Conservation (phyloP, 1,140 invertebrate genomes). For the Scaptomyza montana region DNA sequence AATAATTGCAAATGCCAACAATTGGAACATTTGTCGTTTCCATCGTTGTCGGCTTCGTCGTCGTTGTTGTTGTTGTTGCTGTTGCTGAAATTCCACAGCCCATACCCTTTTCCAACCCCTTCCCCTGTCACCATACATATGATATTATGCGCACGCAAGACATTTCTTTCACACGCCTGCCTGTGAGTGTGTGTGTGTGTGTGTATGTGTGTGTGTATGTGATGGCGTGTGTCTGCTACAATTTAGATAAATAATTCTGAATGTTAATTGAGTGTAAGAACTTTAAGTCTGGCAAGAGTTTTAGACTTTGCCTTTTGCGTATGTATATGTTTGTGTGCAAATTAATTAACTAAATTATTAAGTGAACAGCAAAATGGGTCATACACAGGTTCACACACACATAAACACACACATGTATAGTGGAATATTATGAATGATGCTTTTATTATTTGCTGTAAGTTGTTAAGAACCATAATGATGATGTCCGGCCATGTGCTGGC, state of each 20-base stretch:
- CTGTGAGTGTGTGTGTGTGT: constrained; percentile 1
- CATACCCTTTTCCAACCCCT: not conserved
- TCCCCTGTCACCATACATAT: not conserved
- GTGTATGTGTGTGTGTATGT: constrained; percentile 6
- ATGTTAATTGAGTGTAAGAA: constrained; percentile 81
- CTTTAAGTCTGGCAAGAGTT: constrained; percentile 61
- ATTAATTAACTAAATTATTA: constrained; percentile 81
- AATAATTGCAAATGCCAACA: constrained; percentile 81
- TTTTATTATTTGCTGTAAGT: constrained; percentile 78
- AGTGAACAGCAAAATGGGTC: constrained; percentile 47
- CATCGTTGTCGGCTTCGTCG: constrained; percentile 31
- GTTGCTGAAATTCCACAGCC: constrained; percentile 49
- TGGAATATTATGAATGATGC: constrained; percentile 75
- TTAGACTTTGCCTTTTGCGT: constrained; percentile 30
- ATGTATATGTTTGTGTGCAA: constrained; percentile 61
- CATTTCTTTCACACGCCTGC: constrained; percentile 37
- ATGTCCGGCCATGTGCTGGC: constrained; percentile 71
- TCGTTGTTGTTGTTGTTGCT: constrained; percentile 33
- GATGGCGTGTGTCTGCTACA: constrained; percentile 39
- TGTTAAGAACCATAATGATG: constrained; percentile 69
- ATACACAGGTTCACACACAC: constrained; percentile 8
- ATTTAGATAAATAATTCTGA: constrained; percentile 79
- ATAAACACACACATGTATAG: constrained; percentile 13
- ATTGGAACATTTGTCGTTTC: constrained; percentile 70
- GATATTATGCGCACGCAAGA: constrained; percentile 34